These are phyloP conservation scores for Cercocebus atys DNA, from an alignment of 2,113 vertebrate species.

Conservation along the genomic window DNA sequence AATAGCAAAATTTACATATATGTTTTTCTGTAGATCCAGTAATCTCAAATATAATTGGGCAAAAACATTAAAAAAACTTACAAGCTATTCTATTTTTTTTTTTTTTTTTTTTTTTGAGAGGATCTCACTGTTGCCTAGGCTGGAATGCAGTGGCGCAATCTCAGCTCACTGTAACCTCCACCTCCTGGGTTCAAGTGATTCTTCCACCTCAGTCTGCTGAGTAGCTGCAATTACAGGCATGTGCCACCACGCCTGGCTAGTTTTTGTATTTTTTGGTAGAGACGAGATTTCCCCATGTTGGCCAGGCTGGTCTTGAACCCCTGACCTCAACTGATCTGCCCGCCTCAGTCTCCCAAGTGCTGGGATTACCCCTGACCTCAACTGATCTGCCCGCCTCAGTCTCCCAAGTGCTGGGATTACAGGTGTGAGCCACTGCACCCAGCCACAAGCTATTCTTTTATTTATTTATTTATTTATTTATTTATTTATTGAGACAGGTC, in stretches of 20 bases:
- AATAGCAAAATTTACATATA: neutral
- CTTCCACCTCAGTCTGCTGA: too few species aligned
- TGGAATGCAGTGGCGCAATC: too few species aligned
- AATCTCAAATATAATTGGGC: neutral
- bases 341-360: neutral
- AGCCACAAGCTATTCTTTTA: neutral
- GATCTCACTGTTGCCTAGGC: too few species aligned
- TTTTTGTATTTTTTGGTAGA: neutral
- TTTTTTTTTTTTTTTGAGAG: too few species aligned
- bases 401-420: neutral
- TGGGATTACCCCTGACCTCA: neutral
- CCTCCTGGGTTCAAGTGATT: neutral
- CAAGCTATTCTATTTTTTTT: neutral
- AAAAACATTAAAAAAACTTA: neutral
- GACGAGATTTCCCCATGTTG: neutral
- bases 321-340: neutral
- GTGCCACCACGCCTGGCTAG: neutral
- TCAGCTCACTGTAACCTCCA: neutral
- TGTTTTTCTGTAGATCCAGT: neutral
- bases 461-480: too few species aligned
- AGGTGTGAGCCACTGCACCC: neutral
- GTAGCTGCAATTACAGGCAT: neutral
- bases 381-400: neutral
- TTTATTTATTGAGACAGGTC: too few species aligned
- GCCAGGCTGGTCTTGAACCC: neutral